Conservation (phyloP, 2,797 vertebrate species). For the Takifugu rubripes region DNA sequence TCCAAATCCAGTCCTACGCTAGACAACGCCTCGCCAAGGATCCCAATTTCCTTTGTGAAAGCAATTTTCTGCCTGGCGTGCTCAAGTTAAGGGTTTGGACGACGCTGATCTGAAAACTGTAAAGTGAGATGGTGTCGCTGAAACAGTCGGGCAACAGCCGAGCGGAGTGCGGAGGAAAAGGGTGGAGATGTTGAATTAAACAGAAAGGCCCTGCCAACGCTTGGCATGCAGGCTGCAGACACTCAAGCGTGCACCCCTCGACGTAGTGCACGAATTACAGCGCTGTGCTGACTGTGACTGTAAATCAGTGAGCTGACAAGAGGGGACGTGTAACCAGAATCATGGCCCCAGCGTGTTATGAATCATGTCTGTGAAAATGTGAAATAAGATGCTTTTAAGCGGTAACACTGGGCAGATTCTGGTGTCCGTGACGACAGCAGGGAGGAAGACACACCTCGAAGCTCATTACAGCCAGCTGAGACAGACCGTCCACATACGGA, state of each 20-base stretch:
- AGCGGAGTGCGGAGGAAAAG: slow-evolving; percentile 50
- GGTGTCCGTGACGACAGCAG: slow-evolving; percentile 9
- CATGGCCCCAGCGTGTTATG: slow-evolving; percentile 4
- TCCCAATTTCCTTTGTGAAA: too few species aligned
- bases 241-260: not conserved
- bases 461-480: slow-evolving; percentile 93
- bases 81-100: not conserved
- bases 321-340: slow-evolving; percentile 5
- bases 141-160: slow-evolving; percentile 25
- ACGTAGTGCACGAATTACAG: too few species aligned
- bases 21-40: too few species aligned
- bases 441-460: slow-evolving; percentile 84
- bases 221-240: slow-evolving; percentile 43
- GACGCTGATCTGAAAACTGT: slow-evolving; percentile 1
- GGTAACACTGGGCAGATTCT: slow-evolving; percentile 5
- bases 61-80: too few species aligned
- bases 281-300: slow-evolving; percentile 1
- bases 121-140: slow-evolving; percentile 16
- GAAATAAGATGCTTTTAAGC: slow-evolving; percentile 16
- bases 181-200: slow-evolving; percentile 65
- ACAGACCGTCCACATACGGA: slow-evolving; percentile 95
- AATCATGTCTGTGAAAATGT: slow-evolving; percentile 12
- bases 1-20: not conserved
- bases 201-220: slow-evolving; percentile 58
- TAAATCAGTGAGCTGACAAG: slow-evolving; percentile 28